phyloP scores from a whole-genome alignment of 2,888 invertebrate genomes.

The Amblyteles armatorius region DNA sequence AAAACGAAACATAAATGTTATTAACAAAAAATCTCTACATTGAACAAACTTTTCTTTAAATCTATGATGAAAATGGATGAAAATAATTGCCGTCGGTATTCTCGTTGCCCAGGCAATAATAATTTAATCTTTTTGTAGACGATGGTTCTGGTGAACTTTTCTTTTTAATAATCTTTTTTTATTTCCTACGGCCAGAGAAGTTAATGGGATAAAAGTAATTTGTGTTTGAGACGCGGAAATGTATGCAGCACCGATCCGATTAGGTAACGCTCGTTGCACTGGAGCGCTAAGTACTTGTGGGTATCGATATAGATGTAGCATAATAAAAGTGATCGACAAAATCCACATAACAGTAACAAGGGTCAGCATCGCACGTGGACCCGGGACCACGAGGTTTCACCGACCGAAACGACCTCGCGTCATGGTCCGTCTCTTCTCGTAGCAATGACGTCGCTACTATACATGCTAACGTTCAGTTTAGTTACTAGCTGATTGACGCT shows the following conservation, averaged over 20 bases:
- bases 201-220: slow-evolving; percentile 6
- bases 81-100: background rate
- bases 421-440: slow-evolving; percentile 57
- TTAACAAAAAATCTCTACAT: too few relatives aligned
- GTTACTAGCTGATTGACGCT: background rate
- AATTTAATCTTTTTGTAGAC: background rate
- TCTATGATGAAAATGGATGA: too few relatives aligned
- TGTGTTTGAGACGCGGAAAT: slow-evolving; percentile 7
- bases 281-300: background rate
- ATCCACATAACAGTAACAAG: background rate
- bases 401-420: slow-evolving; percentile 70
- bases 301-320: background rate
- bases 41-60: too few relatives aligned
- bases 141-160: background rate
- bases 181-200: background rate
- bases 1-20: too few relatives aligned
- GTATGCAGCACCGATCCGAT: background rate
- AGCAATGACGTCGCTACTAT: slow-evolving; percentile 25
- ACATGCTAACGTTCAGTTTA: background rate
- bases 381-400: slow-evolving; percentile 61
- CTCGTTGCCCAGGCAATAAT: background rate
- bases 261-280: background rate
- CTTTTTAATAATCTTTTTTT: background rate
- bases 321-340: background rate
- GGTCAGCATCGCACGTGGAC: slow-evolving; percentile 36